These are phyloP conservation scores for Amphibalanus amphitrite DNA, from an alignment of 1,140 invertebrate species.

Conservation along the genomic window DNA sequence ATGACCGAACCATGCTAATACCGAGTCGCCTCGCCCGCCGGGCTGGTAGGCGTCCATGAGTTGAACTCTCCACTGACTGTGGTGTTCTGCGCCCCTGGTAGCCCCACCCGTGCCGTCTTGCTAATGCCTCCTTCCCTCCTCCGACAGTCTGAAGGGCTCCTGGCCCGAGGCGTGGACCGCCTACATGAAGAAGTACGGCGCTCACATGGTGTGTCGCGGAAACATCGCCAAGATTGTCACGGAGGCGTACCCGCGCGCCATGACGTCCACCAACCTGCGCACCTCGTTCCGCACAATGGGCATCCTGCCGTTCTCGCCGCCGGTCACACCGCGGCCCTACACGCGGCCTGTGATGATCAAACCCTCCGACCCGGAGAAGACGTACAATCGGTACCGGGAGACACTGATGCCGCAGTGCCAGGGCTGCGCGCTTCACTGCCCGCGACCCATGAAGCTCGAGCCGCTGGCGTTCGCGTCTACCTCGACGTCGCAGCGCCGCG, in stretches of 20 bases:
- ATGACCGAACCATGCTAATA: conserved; percentile 4
- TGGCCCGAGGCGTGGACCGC: conserved; percentile 4
- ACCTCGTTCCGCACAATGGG: conserved; percentile 3
- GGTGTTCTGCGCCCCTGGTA: not conserved
- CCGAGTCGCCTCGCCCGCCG: not conserved
- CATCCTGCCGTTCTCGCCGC: conserved; percentile 1
- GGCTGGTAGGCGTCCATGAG: not conserved
- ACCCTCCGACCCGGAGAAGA: not conserved
- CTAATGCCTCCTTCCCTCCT: not conserved
- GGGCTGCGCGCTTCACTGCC: conserved; percentile 3
- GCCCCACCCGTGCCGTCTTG: too few species aligned
- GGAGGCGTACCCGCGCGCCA: conserved; percentile 2
- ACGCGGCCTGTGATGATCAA: conserved; percentile 2
- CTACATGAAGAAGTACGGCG: conserved; percentile 5
- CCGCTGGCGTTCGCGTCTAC: not conserved
- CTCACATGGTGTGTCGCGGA: conserved; percentile 1
- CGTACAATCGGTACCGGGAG: not conserved
- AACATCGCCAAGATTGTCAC: conserved; percentile 3
- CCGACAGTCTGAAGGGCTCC: not conserved
- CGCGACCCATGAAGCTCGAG: conserved; percentile 5
- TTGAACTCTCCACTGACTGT: not conserved
- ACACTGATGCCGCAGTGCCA: not conserved
- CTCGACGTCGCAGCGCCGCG: not conserved
- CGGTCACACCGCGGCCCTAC: not conserved
- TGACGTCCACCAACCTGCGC: conserved; percentile 3